Conservation (phyloP, 2,797 vertebrate genomes). For the Mormyrus hasselquistii region DNA sequence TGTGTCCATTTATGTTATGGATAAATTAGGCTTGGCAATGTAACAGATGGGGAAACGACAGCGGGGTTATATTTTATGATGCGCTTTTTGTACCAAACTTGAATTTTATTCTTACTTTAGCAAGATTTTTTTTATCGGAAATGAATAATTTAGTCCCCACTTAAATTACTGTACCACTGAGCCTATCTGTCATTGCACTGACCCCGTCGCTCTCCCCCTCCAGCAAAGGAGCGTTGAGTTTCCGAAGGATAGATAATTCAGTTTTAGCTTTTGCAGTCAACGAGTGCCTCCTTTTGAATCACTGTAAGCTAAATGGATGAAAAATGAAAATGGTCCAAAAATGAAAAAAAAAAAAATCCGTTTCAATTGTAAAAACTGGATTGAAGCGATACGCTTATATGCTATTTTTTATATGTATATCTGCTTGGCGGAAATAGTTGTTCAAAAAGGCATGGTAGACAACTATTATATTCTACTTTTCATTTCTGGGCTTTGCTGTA, state of each 20-base stretch:
- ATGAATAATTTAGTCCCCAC: constrained; percentile 6
- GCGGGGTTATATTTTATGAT: neutral
- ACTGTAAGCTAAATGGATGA: neutral
- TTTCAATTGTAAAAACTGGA: constrained; percentile 38
- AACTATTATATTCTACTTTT: neutral
- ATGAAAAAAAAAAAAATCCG: no score
- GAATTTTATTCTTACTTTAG: neutral
- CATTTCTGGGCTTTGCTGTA: neutral
- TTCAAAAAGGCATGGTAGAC: neutral
- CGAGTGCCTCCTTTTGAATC: constrained; percentile 17
- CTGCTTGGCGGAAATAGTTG: constrained; percentile 15
- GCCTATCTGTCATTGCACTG: constrained; percentile 67
- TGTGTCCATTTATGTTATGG: neutral
- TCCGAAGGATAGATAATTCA: constrained; percentile 61
- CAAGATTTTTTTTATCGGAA: neutral
- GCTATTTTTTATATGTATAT: constrained; percentile 13
- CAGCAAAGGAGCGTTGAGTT: constrained; percentile 34
- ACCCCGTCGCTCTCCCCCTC: constrained; percentile 53
- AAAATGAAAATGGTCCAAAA: neutral
- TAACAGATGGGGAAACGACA: neutral
- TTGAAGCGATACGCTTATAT: constrained; percentile 19
- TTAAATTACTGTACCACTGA: constrained; percentile 40
- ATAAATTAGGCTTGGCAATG: neutral
- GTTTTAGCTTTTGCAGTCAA: constrained; percentile 47
- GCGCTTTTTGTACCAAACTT: neutral